Evolutionary conservation across 2,113 vertebrate species (phyloP).

Genomic region (Albula glossodonta): DNA sequence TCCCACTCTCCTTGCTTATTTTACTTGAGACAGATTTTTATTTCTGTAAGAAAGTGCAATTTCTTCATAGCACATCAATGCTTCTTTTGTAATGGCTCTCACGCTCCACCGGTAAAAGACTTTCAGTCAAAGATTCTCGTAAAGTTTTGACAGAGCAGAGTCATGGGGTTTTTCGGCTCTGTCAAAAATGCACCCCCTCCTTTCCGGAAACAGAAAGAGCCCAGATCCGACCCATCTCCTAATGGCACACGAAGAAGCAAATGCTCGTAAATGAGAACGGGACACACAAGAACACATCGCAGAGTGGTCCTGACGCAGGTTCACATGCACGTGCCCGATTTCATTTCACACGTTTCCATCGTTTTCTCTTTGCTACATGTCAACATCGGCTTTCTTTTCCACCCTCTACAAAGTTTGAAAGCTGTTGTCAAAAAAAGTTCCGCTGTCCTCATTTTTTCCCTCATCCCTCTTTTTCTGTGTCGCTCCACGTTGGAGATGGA

Average conservation of each 20-base stretch:
- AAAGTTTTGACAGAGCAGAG: too few relatives aligned
- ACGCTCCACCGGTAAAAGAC: too few relatives aligned
- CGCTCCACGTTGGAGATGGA: conserved; percentile 18
- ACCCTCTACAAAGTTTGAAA: conserved; percentile 12
- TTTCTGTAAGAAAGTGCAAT: too few relatives aligned
- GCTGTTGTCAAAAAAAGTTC: conserved; percentile 24
- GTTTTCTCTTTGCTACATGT: conserved; percentile 52
- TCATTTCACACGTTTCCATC: conserved; percentile 54
- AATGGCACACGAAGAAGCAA: neutral
- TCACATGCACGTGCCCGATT: neutral
- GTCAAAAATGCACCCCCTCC: too few relatives aligned
- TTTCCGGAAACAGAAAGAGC: too few relatives aligned
- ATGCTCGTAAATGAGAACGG: neutral
- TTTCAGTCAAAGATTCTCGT: too few relatives aligned
- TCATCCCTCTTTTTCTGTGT: conserved; percentile 20
- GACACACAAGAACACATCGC: neutral
- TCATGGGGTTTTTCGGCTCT: too few relatives aligned
- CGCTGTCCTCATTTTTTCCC: conserved; percentile 30
- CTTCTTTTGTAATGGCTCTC: too few relatives aligned
- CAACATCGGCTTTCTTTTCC: neutral
- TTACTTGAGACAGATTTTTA: too few relatives aligned
- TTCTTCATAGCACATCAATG: too few relatives aligned
- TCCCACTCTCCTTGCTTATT: too few relatives aligned
- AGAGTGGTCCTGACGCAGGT: neutral
- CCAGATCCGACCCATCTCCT: too few relatives aligned